A percentile compares a stretch with the other conserved stretches of the same genome.
Conservation (phyloP, 2,797 vertebrate species). For the Enoplosus armatus region DNA sequence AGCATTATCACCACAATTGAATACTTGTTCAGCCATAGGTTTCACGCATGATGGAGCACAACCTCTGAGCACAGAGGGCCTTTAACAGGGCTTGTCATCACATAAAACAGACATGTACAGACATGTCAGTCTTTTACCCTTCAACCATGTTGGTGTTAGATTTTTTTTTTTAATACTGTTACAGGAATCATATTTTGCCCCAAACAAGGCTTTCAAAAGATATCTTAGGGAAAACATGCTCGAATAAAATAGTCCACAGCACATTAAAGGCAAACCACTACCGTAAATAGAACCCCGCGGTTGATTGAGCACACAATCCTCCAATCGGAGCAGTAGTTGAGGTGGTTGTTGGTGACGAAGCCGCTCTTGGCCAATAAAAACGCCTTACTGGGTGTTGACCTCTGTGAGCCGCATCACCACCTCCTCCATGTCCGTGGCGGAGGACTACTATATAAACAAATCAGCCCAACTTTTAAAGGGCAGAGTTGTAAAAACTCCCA, state of each 20-base stretch:
- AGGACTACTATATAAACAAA: constrained; percentile 85
- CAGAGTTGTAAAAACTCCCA: constrained; percentile 90
- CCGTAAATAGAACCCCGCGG: constrained; percentile 76
- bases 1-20: constrained; percentile 7
- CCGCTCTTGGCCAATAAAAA: constrained; percentile 69
- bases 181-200: not conserved
- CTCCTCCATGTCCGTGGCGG: constrained; percentile 84
- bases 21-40: constrained; percentile 1
- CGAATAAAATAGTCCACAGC: constrained; percentile 67
- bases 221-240: constrained; percentile 34
- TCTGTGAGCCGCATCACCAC: constrained; percentile 83
- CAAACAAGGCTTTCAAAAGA: not conserved
- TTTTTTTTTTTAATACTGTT: not conserved
- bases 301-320: constrained; percentile 59
- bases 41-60: constrained; percentile 15
- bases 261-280: constrained; percentile 77
- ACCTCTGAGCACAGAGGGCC: not conserved
- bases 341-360: constrained; percentile 58
- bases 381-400: constrained; percentile 77
- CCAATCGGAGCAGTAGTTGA: constrained; percentile 63
- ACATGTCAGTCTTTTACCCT: not conserved
- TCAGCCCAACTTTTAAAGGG: constrained; percentile 82
- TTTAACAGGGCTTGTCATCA: not conserved
- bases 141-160: not conserved
- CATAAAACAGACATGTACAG: not conserved